These are phyloP conservation scores for Synanthedon formicaeformis DNA, from an alignment of 2,888 invertebrate genomes.

Conservation along the genomic window DNA sequence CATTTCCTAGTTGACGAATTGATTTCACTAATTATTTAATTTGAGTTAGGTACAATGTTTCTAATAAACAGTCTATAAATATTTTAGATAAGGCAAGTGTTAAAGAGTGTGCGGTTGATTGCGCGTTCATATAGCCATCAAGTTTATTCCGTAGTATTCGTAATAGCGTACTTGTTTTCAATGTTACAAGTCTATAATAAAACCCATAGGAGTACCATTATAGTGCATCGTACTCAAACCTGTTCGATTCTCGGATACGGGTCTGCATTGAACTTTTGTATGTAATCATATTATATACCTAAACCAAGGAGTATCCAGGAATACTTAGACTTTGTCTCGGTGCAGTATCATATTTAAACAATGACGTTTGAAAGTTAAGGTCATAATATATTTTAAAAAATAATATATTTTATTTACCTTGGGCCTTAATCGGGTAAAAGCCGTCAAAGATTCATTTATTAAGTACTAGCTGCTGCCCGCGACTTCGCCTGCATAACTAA, in stretches of 20 bases:
- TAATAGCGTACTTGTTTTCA: constrained; percentile 6
- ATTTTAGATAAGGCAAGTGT: neutral
- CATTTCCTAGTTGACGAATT: too few relatives aligned
- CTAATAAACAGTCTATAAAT: neutral
- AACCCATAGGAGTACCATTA: constrained; percentile 11
- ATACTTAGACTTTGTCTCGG: too few relatives aligned
- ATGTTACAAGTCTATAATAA: constrained; percentile 10
- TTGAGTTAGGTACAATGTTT: neutral
- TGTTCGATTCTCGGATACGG: constrained; percentile 24
- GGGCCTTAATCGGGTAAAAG: too few relatives aligned
- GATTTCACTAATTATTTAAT: neutral
- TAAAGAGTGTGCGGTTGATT: neutral
- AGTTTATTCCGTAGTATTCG: neutral
- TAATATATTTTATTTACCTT: too few relatives aligned
- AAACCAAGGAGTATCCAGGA: too few relatives aligned
- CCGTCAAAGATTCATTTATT: too few relatives aligned
- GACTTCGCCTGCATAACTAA: too few relatives aligned
- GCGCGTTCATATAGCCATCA: neutral
- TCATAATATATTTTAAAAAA: too few relatives aligned
- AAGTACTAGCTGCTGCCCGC: too few relatives aligned
- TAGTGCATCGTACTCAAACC: constrained; percentile 22
- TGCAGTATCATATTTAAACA: too few relatives aligned
- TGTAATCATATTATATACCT: neutral
- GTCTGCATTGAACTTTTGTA: constrained; percentile 16
- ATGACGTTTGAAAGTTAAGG: too few relatives aligned